These are phyloP conservation scores for Neopelma chrysocephalum DNA, from an alignment of 2,797 vertebrate species.

Conservation along the genomic window DNA sequence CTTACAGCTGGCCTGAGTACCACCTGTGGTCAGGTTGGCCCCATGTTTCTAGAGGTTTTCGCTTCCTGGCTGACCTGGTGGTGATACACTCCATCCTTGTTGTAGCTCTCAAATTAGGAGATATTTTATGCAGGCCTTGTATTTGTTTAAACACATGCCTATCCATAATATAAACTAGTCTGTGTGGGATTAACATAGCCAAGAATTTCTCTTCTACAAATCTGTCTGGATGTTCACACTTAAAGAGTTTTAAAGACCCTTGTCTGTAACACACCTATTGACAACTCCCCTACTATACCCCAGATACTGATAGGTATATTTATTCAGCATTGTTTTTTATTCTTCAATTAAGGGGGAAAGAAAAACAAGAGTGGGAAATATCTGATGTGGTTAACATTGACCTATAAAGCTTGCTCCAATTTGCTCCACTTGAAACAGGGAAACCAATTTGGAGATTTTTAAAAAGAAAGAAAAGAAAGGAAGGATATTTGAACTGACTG, in stretches of 20 bases:
- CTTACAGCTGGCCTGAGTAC: constrained; percentile 3
- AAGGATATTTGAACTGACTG: neutral
- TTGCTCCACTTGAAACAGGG: neutral
- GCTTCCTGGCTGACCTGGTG: neutral
- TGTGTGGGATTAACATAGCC: neutral
- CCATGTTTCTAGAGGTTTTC: neutral
- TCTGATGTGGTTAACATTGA: constrained; percentile 18
- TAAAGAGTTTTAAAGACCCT: constrained; percentile 55
- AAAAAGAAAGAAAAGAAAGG: neutral
- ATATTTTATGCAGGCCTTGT: neutral
- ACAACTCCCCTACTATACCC: neutral
- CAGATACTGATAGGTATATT: constrained; percentile 11
- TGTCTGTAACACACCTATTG: neutral
- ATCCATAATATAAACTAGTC: neutral
- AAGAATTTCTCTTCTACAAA: constrained; percentile 18
- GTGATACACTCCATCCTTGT: neutral
- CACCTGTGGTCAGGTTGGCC: neutral
- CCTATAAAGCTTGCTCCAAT: neutral
- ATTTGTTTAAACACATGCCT: constrained; percentile 27
- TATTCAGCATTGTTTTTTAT: constrained; percentile 34
- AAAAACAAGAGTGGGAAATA: constrained; percentile 33
- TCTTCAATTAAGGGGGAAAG: constrained; percentile 10
- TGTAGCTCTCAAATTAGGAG: neutral
- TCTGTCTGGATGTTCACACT: constrained; percentile 34
- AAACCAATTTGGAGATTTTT: neutral